Evolutionary conservation across 2,797 vertebrate genomes (phyloP), one percentile per base, ranked within the genome.

Genomic region (Neosalanx taihuensis): DNA sequence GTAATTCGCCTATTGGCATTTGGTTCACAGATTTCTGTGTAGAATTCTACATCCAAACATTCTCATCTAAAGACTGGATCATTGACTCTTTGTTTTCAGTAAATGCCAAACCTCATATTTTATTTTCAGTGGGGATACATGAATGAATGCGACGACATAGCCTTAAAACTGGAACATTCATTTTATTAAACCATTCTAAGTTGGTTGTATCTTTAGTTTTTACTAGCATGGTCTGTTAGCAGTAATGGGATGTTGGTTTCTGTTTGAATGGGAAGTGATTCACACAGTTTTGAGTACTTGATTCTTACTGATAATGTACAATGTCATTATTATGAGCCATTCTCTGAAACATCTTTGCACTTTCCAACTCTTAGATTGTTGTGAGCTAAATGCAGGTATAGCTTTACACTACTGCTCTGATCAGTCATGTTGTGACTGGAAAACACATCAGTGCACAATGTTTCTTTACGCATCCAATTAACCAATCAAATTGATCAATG

Each of bases 111-210:
- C 29, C 46, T 30, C 46, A 69, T 26, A 69, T 5, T 29, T 70
- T 35, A 64, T 26, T 68, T 3, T 64, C 61, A 64, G 7, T 69
- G 57, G 83, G 77, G 59, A 73, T 46, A 69, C 30, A n/a, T 69
- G 72, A 70, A 2, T 30, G 29, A 72, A 66, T 75, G 23, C 77
- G 53, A 74, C 76, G 46, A 83, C 80, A 85, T 77, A 75, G 86
- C 85, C 90, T 88, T 88, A 86, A 83, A 82, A 76, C n/a, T 41
- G 81, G 33, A 71, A 83, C 23, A 72, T 74, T 46, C 37, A 67
- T 53, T 84, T 75, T 74, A 49, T 73, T 79, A 41, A 37, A 65
- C 70, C 51, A n/a, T 68, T 67, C 74, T 9, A 49, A 3, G 77
- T 73, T 72, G 23, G 53, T 72, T 77, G 80, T 53, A 79, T 56